Evolutionary conservation across 2,888 invertebrate genomes (phyloP).

Genomic region (Parnassius smintheus): DNA sequence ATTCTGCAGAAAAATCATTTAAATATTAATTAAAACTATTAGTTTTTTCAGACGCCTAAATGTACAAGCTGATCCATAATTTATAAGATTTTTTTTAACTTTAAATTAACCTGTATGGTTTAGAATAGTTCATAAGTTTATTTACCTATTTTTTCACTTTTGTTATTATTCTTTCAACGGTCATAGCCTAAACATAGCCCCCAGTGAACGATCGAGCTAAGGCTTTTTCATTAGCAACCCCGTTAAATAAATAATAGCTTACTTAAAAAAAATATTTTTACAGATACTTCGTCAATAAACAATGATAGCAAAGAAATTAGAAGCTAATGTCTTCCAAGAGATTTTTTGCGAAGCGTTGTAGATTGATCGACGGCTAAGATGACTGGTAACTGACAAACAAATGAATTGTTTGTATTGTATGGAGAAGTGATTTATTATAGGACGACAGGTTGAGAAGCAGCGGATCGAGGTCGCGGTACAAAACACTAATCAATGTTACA

Average conservation of each 20-base stretch:
- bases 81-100: too few relatives aligned
- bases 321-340: conserved; percentile 7
- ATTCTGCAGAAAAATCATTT: too few relatives aligned
- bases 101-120: too few relatives aligned
- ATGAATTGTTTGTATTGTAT: conserved; percentile 57
- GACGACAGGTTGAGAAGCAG: conserved; percentile 4
- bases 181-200: too few relatives aligned
- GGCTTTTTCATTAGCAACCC: not conserved
- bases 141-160: too few relatives aligned
- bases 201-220: too few relatives aligned
- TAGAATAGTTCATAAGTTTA: too few relatives aligned
- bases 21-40: too few relatives aligned
- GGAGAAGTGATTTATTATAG: conserved; percentile 59
- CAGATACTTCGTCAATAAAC: conserved; percentile 12
- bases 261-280: conserved; percentile 1
- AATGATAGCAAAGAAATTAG: conserved; percentile 23
- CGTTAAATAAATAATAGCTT: conserved; percentile 5
- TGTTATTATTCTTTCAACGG: too few relatives aligned
- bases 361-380: conserved; percentile 59
- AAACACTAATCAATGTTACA: conserved; percentile 13
- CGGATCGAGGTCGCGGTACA: conserved; percentile 2
- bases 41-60: too few relatives aligned
- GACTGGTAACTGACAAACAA: conserved; percentile 64
- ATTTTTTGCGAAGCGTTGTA: conserved; percentile 57
- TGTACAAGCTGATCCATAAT: too few relatives aligned